These are phyloP conservation scores for Heliconius hortense DNA, from an alignment of 2,888 invertebrate species.

Conservation along the genomic window DNA sequence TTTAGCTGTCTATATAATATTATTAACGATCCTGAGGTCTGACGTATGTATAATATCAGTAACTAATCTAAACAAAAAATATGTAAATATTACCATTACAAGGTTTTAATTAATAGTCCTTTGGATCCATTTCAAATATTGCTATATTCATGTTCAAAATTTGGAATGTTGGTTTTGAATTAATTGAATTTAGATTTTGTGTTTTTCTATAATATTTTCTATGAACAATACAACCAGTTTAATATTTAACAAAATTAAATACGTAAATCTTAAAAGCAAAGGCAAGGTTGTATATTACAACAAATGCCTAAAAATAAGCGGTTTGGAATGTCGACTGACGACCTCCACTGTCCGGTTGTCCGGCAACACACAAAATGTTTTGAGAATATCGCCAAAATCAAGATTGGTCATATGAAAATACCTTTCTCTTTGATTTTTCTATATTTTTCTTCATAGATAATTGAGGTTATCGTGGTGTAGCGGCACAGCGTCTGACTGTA, in stretches of 20 bases:
- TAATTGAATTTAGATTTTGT: too few relatives aligned
- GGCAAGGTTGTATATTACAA: constrained; percentile 37
- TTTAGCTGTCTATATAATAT: too few relatives aligned
- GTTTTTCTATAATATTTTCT: not conserved
- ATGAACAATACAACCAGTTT: not conserved
- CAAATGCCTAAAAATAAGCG: constrained; percentile 55
- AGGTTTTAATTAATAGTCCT: too few relatives aligned
- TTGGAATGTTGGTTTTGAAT: too few relatives aligned
- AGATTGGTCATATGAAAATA: constrained; percentile 29
- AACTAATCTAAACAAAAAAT: too few relatives aligned
- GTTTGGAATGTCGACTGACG: constrained; percentile 60
- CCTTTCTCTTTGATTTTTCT: constrained; percentile 34
- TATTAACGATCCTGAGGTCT: too few relatives aligned
- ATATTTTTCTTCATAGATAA: not conserved
- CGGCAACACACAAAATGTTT: constrained; percentile 28
- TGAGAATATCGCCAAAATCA: constrained; percentile 37
- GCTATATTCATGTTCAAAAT: too few relatives aligned
- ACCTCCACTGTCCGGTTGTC: constrained; percentile 56
- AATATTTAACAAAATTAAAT: constrained; percentile 17
- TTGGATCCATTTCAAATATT: too few relatives aligned
- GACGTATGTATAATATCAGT: too few relatives aligned
- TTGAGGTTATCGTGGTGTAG: not conserved
- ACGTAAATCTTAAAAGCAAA: constrained; percentile 29
- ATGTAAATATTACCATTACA: too few relatives aligned
- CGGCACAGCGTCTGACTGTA: not conserved